These are phyloP conservation scores for Myotis findleyi DNA, from an alignment of 2,797 vertebrate genomes.

Conservation along the genomic window DNA sequence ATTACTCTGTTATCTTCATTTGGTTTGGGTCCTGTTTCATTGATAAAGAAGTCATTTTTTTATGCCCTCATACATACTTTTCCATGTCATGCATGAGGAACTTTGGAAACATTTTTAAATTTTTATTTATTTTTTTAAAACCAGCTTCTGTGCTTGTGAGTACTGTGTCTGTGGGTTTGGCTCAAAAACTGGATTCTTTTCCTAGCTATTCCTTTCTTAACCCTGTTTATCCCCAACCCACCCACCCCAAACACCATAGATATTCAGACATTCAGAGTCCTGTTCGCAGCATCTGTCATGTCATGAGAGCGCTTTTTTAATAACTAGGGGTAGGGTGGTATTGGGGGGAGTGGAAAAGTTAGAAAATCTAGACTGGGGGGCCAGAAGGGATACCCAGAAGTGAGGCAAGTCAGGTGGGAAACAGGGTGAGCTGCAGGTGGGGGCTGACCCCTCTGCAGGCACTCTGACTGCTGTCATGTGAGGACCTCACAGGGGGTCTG, in stretches of 20 bases:
- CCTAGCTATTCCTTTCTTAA: neutral
- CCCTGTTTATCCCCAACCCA: neutral
- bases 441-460: neutral
- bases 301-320: neutral
- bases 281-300: neutral
- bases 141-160: slow-evolving; percentile 55
- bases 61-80: neutral
- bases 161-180: slow-evolving; percentile 75
- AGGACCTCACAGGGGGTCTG: neutral
- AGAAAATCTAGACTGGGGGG: neutral
- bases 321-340: neutral
- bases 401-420: neutral
- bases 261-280: neutral
- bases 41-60: neutral
- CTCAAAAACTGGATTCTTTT: slow-evolving; percentile 22
- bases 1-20: neutral
- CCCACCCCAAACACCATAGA: neutral
- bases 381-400: neutral
- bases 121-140: neutral
- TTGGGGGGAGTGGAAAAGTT: neutral
- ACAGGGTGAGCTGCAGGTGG: too few relatives aligned
- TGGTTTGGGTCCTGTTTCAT: neutral
- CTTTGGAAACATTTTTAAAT: neutral
- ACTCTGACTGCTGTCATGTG: neutral
- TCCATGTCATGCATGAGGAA: neutral